Percentiles rank a stretch among this genome's conserved stretches.
Evolutionary conservation across 2,888 invertebrate species (phyloP).

Genomic region (Liposcelis brunnea): DNA sequence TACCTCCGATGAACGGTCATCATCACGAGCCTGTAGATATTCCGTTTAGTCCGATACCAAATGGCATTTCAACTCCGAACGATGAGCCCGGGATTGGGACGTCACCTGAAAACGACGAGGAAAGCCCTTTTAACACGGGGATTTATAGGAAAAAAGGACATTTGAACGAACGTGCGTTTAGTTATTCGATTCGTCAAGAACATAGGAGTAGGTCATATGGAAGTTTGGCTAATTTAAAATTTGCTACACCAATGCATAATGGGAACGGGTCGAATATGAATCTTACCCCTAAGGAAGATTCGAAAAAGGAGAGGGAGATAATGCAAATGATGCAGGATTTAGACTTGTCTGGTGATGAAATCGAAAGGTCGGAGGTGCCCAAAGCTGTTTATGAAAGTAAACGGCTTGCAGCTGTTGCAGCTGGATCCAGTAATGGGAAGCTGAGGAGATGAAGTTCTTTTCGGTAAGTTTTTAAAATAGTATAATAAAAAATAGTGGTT

Average conservation of each 20-base stretch:
- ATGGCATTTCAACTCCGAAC: slow-evolving; percentile 20
- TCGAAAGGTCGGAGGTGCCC: slow-evolving; percentile 48
- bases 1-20: slow-evolving; percentile 27
- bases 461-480: no score
- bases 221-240: slow-evolving; percentile 76
- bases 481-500: no score
- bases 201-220: slow-evolving; percentile 86
- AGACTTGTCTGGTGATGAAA: slow-evolving; percentile 60
- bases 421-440: no score
- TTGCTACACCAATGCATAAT: slow-evolving; percentile 47
- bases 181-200: slow-evolving; percentile 85
- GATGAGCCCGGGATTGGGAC: slow-evolving; percentile 19
- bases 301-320: slow-evolving; percentile 80
- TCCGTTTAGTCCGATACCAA: slow-evolving; percentile 7
- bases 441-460: no score
- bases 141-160: slow-evolving; percentile 84
- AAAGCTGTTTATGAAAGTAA: slow-evolving; percentile 32
- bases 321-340: slow-evolving; percentile 86
- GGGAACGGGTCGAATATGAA: slow-evolving; percentile 15
- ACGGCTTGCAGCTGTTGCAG: slow-evolving; percentile 3
- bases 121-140: slow-evolving; percentile 55
- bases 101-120: slow-evolving; percentile 20
- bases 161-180: slow-evolving; percentile 81
- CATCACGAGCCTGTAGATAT: slow-evolving; percentile 21
- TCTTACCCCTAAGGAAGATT: slow-evolving; percentile 37